Evolutionary conservation across 2,113 vertebrate species (phyloP).

Genomic region (Microcebus murinus): DNA sequence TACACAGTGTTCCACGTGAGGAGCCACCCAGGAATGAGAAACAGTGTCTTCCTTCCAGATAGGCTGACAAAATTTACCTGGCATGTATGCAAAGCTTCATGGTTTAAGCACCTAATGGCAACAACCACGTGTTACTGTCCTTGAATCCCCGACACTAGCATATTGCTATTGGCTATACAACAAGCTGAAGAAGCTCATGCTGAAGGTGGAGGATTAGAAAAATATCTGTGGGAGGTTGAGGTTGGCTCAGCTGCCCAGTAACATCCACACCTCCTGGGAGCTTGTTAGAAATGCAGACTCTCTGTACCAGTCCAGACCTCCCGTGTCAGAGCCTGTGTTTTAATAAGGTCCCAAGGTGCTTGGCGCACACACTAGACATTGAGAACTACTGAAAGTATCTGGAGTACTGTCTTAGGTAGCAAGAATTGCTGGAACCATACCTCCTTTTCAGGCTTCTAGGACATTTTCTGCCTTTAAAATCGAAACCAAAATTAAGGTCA

Average conservation of each 20-base stretch:
- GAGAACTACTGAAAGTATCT: neutral
- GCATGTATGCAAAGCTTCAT: neutral
- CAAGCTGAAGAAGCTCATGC: fast-evolving
- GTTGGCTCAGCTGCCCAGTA: neutral
- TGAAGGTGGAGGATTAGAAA: neutral
- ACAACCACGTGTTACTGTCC: fast-evolving
- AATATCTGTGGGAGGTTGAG: fast-evolving
- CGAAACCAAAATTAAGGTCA: neutral
- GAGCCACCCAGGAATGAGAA: neutral
- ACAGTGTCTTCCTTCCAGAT: neutral
- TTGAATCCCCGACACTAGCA: neutral
- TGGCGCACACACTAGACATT: neutral
- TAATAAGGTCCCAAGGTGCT: neutral
- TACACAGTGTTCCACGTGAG: neutral
- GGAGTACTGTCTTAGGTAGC: neutral
- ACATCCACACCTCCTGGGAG: neutral
- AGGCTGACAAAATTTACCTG: neutral
- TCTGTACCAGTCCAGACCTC: neutral
- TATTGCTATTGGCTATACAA: fast-evolving
- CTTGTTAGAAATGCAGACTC: neutral
- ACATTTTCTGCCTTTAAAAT: neutral
- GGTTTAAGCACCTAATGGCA: neutral
- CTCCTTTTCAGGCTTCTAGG: neutral
- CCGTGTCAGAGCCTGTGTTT: neutral
- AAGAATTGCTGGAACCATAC: neutral